Evolutionary conservation across 2,888 invertebrate species (phyloP), one percentile per base, ranked within the genome.

Genomic region (Cheilosia pagana): DNA sequence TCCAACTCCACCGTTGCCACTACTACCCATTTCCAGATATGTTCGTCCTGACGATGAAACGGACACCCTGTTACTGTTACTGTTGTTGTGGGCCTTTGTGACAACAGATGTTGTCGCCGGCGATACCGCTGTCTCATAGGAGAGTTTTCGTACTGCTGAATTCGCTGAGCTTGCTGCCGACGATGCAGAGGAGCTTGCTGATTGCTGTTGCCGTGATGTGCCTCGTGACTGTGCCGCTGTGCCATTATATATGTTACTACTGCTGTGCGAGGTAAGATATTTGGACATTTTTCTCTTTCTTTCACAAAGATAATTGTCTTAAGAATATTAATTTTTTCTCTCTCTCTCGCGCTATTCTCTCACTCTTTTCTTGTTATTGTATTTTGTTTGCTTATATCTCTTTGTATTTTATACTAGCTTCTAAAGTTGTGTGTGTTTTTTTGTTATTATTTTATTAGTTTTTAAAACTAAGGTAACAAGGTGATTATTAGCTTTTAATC

Each of bases 91-190:
- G 39, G 63, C 21, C 63, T 79, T 83, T 59, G 59, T 65, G 53
- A 41, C 59, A 39, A 55, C 63, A 68, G 78, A 68, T 67, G 83
- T 45, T 52, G 83, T 50, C n/a, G 79, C 48, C 41, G 55, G 59
- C 21, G 68, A 57, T 57, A 72, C 23, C 23, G 48, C 48, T 12
- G 83, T 79, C 5, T 86, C 87, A 75, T 87, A 87, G 43, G 87
- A 87, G 45, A 87, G 25, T 39, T 87, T 88, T 50, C 86, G 79
- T 25, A 70, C 83, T 31, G 87, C 86, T 53, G 87, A 62, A 74
- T 72, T 72, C 59, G 78, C 35, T 68, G 83, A 5, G 39, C 87
- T 65, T 87, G 87, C 23, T 88, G 89, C 87, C 87, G 87, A 59
- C 88, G 88, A 71, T 39, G 72, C 50, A 2, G 85, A 74, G 1